These are phyloP conservation scores for Ploceus nigricollis DNA, from an alignment of 2,113 vertebrate genomes.

Conservation along the genomic window DNA sequence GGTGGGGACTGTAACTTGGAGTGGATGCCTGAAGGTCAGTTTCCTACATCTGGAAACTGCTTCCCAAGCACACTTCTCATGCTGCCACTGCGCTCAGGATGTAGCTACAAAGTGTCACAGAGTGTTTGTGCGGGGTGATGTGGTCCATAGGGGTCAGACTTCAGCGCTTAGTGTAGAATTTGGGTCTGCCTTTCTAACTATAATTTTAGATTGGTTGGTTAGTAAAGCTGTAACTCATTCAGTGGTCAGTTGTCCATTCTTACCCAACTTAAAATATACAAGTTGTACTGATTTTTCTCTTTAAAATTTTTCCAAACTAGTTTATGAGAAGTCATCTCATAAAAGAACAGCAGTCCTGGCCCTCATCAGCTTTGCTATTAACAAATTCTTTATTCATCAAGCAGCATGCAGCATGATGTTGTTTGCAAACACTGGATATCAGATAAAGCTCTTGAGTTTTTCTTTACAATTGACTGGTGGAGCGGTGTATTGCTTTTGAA, in stretches of 20 bases:
- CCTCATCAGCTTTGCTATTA: background rate
- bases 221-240: background rate
- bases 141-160: background rate
- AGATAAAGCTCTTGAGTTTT: background rate
- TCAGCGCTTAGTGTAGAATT: background rate
- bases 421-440: background rate
- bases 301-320: background rate
- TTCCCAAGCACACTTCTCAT: background rate
- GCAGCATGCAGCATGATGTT: background rate
- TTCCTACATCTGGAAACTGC: background rate
- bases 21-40: background rate
- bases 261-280: background rate
- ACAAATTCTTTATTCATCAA: background rate
- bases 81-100: background rate
- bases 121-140: background rate
- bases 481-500: background rate
- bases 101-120: fast-evolving
- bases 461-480: background rate
- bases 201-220: background rate
- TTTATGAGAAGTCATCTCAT: background rate
- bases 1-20: background rate
- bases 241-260: background rate
- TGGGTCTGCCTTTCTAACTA: background rate
- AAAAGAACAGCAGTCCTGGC: background rate
- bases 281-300: background rate